Evolutionary conservation across 2,113 vertebrate species (phyloP), one percentile per base, ranked within the genome.

Genomic region (Istiophorus platypterus): DNA sequence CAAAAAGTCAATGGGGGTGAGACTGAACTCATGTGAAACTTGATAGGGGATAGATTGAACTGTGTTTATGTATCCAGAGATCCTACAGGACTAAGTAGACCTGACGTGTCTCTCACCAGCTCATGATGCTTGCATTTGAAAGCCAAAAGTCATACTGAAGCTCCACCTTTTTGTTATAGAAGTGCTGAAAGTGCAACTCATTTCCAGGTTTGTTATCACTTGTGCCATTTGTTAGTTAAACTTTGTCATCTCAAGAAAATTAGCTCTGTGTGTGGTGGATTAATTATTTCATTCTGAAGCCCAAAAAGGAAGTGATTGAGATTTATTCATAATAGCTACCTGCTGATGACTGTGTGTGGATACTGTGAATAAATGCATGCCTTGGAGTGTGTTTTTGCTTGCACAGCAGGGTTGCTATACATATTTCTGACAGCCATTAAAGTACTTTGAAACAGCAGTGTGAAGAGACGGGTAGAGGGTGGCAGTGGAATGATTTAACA

Each of bases 361-460:
- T n/a, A 51, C n/a, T 22, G 54, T 67, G 17, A 63, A 1, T 61
- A 59, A 85, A 58, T 72, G 61, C 24, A 51, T 42, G 61, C 29
- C 14, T 42, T 20, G 0, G 58, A 18, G 56, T 74, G 75, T 76
- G 72, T 81, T 88, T 90, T 62, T 89, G 88, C 83, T 61, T 57
- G 71, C 86, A 11, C 70, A 62, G 84, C 85, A 78, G 90, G 83
- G 80, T 88, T 72, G 64, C 84, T 88, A 78, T n/a, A 82, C 85
- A 78, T 85, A 81, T 75, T 88, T 84, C 87, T 88, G 92, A 89
- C 86, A 82, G 85, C 68, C 61, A 58, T 71, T 86, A 82, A 85
- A 88, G 69, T 42, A 78, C 81, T 84, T 18, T 31, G 5, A 61
- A 67, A 69, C 87, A 78, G 82, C 11, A 0, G 76, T 62, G 81